Conservation (phyloP, 1,140 invertebrate species). For the Thaumetopoea pityocampa region DNA sequence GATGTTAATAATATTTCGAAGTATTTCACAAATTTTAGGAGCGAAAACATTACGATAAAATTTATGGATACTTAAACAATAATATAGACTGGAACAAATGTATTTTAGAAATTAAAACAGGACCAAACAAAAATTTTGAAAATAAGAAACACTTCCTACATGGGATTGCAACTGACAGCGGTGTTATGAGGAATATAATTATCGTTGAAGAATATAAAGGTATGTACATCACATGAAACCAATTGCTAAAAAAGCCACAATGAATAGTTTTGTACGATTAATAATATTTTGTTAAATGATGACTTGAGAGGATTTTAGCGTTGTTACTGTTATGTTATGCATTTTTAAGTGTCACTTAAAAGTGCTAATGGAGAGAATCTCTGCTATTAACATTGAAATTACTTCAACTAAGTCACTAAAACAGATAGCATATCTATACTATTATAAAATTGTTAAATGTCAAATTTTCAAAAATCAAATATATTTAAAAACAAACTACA, state of each 20-base stretch:
- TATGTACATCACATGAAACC: constrained; percentile 10
- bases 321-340: too few relatives aligned
- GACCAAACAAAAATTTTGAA: neutral
- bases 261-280: constrained; percentile 6
- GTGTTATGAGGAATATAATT: constrained; percentile 31
- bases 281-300: neutral
- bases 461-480: too few relatives aligned
- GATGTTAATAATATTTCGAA: too few relatives aligned
- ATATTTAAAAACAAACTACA: too few relatives aligned
- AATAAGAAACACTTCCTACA: constrained; percentile 30
- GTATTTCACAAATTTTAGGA: constrained; percentile 13
- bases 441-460: too few relatives aligned
- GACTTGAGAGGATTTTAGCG: too few relatives aligned
- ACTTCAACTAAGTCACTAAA: too few relatives aligned
- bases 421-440: too few relatives aligned
- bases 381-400: too few relatives aligned
- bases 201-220: constrained; percentile 15
- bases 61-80: constrained; percentile 22
- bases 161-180: constrained; percentile 11
- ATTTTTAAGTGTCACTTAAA: too few relatives aligned
- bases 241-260: neutral
- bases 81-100: constrained; percentile 26
- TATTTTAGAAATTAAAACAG: constrained; percentile 28
- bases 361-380: too few relatives aligned
- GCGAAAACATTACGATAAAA: constrained; percentile 10